Evolutionary conservation across 35 echinoderm and acorn worm species (phyloP).

Genomic region (Apostichopus parvimensis): DNA sequence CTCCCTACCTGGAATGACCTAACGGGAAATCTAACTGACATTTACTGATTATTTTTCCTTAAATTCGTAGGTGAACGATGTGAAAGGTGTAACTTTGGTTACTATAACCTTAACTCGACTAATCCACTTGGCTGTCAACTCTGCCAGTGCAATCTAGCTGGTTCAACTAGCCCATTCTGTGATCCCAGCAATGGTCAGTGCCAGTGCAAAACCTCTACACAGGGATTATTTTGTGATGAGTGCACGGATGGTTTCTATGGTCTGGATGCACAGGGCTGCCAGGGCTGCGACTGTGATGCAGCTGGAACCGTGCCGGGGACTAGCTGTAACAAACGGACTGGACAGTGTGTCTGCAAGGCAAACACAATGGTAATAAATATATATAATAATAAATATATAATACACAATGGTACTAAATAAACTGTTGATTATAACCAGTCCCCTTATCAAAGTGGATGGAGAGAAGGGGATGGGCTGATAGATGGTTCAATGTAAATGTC

Average conservation of each 20-base stretch:
- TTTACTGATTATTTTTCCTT: neutral
- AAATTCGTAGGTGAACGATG: constrained; percentile 81
- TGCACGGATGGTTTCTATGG: constrained; percentile 82
- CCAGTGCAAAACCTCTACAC: constrained; percentile 71
- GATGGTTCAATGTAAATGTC: too few species aligned
- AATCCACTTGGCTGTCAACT: constrained; percentile 80
- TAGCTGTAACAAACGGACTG: constrained; percentile 73
- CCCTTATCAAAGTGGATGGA: too few species aligned
- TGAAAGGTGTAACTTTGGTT: constrained; percentile 94
- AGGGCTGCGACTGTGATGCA: constrained; percentile 72
- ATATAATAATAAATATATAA: neutral
- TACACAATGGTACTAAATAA: neutral
- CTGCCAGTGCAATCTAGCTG: constrained; percentile 72
- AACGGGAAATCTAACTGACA: too few species aligned
- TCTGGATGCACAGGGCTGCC: constrained; percentile 67
- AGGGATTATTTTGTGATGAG: constrained; percentile 71
- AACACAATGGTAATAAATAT: constrained; percentile 70
- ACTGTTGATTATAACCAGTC: too few species aligned
- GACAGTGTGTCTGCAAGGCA: constrained; percentile 88
- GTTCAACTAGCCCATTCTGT: constrained; percentile 71
- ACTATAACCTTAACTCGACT: constrained; percentile 64
- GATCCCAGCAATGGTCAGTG: constrained; percentile 80
- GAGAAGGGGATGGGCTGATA: too few species aligned
- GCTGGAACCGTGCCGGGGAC: constrained; percentile 71
- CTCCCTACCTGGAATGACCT: too few species aligned